Base-by-base conservation (phyloP, 2,113 vertebrate genomes). In the Phyllostomus discolor region DNA sequence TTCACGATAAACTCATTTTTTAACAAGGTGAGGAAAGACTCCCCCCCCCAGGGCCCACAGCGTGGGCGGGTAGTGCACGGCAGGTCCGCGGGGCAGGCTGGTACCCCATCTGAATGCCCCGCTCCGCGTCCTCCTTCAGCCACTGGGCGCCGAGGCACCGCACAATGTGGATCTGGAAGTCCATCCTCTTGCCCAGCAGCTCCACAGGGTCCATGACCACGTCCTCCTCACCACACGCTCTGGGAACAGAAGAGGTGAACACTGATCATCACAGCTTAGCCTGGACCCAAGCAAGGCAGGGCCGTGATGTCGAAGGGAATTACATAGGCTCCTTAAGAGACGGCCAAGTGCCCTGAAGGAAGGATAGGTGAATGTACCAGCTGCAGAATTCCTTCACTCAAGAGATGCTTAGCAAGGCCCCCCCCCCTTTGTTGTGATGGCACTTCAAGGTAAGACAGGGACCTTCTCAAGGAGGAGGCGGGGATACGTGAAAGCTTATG, bases 101-200 rank as follows among this genome's bases (percentile, higher is more conserved):
- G 1, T 92, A 99, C 99, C 99, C 98, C 31, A 99, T 98, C 95
- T 99, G 99, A 70, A 99, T 96, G 6, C 99, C 99, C 94, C 99
- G 97, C 57, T 97, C 98, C 2, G 94, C 97, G 24, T 97, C 97
- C 88, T 99, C 99, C 97, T 98, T 99, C 24, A 99, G 97, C 99
- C 99, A 99, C 88, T 98, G 98, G 73, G 99, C 95, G 1, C 99
- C 99, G 78, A 98, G 98, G 90, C 99, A 99, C 91, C 97, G 98
- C 69, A 98, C 98, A 90, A 99, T 93, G 78, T 98, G 97, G 95
- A 99, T 98, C 97, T 99, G 99, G 97, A 99, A 99, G 96, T 99
- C 99, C 75, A 99, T 97, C 31, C 99, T 98, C 94, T 98, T 98
- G 54, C 99, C 99, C 91, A 99, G 97, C 67, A 99, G 96, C 97